Conservation (phyloP, 2,888 invertebrate genomes). For the Idaea dimidiata region DNA sequence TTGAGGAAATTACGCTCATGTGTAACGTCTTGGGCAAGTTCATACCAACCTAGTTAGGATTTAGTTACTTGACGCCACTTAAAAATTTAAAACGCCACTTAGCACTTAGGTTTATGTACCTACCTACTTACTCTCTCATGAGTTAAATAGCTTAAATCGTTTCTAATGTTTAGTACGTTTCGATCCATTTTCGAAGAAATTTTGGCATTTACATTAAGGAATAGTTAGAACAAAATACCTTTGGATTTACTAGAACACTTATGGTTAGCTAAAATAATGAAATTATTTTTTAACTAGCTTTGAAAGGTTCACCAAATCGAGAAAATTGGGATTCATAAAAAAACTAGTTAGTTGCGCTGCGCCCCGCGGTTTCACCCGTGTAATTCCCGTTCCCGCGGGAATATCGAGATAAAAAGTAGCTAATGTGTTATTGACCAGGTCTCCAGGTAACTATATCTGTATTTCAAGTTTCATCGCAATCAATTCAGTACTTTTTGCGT, state of each 20-base stretch:
- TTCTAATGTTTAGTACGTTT: background rate
- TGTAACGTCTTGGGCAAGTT: background rate
- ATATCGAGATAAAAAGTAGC: no score
- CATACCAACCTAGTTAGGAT: background rate
- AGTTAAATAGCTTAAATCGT: background rate
- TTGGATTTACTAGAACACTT: background rate
- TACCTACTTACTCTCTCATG: background rate
- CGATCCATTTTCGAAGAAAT: background rate
- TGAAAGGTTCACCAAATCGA: no score
- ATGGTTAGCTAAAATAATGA: no score
- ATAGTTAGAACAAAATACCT: background rate
- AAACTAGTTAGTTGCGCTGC: no score
- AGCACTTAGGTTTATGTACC: background rate
- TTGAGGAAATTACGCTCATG: background rate
- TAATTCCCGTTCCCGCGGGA: no score
- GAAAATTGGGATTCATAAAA: no score
- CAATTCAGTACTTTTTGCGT: no score
- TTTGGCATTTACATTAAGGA: background rate
- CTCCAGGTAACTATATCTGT: no score
- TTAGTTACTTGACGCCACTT: background rate
- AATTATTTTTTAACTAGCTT: no score
- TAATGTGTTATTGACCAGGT: no score
- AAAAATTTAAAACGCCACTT: background rate
- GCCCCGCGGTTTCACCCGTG: no score
- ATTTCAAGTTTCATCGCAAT: no score